Evolutionary conservation across 2,113 vertebrate genomes (phyloP).

Genomic region (Dunckerocampus dactyliophorus): DNA sequence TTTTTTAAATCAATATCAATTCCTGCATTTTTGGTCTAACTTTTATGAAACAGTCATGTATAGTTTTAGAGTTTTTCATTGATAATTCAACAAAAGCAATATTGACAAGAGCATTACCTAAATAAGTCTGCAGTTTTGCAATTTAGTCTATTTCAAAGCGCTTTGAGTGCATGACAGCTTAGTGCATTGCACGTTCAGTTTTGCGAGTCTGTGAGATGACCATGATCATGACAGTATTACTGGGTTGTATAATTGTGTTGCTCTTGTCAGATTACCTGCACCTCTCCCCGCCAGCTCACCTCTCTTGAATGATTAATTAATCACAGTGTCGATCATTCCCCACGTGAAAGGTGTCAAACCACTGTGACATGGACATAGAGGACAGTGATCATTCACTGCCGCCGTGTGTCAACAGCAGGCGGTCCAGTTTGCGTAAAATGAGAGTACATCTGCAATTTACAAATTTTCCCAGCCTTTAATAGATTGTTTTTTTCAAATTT

Average conservation of each 20-base stretch:
- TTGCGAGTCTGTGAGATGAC: background rate
- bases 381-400: background rate
- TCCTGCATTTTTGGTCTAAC: background rate
- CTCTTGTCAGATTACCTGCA: background rate
- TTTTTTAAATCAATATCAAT: background rate
- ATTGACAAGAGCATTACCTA: too few relatives aligned
- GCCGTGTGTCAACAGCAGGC: background rate
- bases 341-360: too few relatives aligned
- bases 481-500: too few relatives aligned
- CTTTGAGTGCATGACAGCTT: background rate
- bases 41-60: background rate
- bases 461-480: too few relatives aligned
- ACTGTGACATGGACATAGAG: background rate
- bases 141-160: background rate
- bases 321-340: background rate
- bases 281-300: background rate
- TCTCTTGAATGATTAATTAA: background rate
- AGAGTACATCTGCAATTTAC: too few relatives aligned
- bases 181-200: background rate
- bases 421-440: too few relatives aligned
- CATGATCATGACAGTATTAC: background rate
- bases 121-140: background rate
- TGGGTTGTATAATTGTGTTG: background rate
- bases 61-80: background rate
- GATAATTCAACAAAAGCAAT: too few relatives aligned